Conservation (phyloP, 2,113 vertebrate species). For the Synodontis membranacea region DNA sequence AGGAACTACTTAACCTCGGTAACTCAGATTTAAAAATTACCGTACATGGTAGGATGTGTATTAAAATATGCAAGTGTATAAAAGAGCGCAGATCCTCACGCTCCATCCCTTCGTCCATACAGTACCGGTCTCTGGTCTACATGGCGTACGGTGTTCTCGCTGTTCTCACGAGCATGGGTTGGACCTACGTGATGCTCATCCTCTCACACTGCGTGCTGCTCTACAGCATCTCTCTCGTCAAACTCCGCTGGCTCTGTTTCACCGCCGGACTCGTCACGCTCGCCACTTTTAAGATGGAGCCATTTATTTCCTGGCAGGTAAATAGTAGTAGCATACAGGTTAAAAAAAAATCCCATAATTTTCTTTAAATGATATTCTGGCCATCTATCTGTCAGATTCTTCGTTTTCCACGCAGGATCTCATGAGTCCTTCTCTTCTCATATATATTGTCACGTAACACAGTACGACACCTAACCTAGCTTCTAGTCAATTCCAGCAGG, state of each 20-base stretch:
- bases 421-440: not conserved
- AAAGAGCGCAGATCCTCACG: not conserved
- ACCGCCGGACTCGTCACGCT: conserved; percentile 82
- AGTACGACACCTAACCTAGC: not conserved
- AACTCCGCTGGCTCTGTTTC: conserved; percentile 88
- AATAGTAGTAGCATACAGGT: too few relatives aligned
- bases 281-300: conserved; percentile 91
- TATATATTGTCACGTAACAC: not conserved
- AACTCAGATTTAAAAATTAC: not conserved
- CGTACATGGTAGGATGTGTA: not conserved
- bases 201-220: conserved; percentile 89
- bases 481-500: not conserved
- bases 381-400: not conserved
- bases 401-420: not conserved
- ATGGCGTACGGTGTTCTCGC: conserved; percentile 83
- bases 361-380: not conserved
- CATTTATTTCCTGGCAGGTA: conserved; percentile 92
- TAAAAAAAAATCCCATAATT: not conserved
- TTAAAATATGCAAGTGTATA: not conserved
- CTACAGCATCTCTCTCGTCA: conserved; percentile 81
- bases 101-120: conserved; percentile 40
- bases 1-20: not conserved
- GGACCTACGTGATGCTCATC: conserved; percentile 83
- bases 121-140: conserved; percentile 90
- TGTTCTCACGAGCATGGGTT: conserved; percentile 87